Percentiles rank a stretch among this genome's conserved stretches.
These are phyloP conservation scores for Nymphicus hollandicus DNA, from an alignment of 2,113 vertebrate genomes.

Conservation along the genomic window DNA sequence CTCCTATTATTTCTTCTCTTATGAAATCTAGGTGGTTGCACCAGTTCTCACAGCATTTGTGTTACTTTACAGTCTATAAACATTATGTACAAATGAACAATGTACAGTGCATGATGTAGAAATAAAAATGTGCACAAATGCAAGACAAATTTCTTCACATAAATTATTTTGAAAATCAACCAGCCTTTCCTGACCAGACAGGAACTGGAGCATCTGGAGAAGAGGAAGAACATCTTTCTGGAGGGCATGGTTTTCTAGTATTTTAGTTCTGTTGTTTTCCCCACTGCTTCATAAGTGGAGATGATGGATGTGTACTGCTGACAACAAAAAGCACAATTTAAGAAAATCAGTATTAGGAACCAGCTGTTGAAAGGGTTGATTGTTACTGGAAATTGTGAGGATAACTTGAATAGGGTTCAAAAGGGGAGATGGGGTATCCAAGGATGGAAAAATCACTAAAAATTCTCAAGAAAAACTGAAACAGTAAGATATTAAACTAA, in stretches of 20 bases:
- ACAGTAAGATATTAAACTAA: not conserved
- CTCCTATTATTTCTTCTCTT: not conserved
- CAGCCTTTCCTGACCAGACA: not conserved
- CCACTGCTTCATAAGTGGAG: not conserved
- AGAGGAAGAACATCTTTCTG: not conserved
- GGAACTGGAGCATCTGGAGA: not conserved
- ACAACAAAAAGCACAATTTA: not conserved
- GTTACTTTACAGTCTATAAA: not conserved
- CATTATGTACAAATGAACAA: not conserved
- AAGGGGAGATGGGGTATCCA: not conserved
- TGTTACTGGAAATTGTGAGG: not conserved
- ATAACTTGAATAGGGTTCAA: not conserved
- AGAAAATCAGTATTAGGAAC: not conserved
- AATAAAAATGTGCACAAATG: not conserved
- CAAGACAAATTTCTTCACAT: not conserved
- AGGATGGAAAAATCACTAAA: not conserved
- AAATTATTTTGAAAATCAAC: not conserved
- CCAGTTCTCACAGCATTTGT: not conserved
- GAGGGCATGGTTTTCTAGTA: not conserved
- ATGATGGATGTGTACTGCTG: not conserved
- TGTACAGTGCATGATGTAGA: not conserved
- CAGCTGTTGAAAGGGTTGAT: not conserved
- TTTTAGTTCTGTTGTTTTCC: not conserved
- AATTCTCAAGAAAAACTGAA: not conserved
- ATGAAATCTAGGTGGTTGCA: not conserved